Evolutionary conservation across 2,113 vertebrate genomes (phyloP).

Genomic region (Austrofundulus limnaeus): DNA sequence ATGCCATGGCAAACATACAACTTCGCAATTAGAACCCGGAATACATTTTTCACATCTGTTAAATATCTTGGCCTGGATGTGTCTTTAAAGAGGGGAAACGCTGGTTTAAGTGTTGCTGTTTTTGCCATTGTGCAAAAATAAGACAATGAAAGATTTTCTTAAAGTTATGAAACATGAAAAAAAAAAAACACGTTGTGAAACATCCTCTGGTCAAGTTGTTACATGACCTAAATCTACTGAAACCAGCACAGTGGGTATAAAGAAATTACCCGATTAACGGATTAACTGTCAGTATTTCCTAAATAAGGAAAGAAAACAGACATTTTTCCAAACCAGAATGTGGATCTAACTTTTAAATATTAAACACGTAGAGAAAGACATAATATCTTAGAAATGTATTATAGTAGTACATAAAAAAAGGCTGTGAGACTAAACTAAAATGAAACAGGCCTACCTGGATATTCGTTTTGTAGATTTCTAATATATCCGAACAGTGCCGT

Average conservation of each 20-base stretch:
- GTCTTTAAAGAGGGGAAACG: conserved; percentile 62
- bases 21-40: conserved; percentile 81
- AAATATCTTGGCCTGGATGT: conserved; percentile 69
- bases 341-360: neutral
- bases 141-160: conserved; percentile 1
- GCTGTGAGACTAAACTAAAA: neutral
- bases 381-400: neutral
- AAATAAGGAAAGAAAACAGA: no score
- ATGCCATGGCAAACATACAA: conserved; percentile 79
- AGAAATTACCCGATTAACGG: conserved; percentile 26
- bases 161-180: conserved; percentile 5
- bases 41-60: conserved; percentile 80
- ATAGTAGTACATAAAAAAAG: no score
- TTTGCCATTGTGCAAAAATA: conserved; percentile 14
- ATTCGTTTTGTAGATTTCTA: no score
- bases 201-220: conserved; percentile 26
- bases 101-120: conserved; percentile 15
- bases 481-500: neutral
- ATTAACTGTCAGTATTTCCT: conserved; percentile 25
- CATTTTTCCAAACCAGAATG: no score
- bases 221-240: conserved; percentile 29
- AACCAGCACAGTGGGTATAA: conserved; percentile 23
- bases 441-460: neutral
- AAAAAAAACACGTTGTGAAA: conserved; percentile 7
- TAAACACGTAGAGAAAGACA: neutral